These are phyloP conservation scores for Drosophila ustulata DNA, from an alignment of 2,888 invertebrate species.

Conservation along the genomic window DNA sequence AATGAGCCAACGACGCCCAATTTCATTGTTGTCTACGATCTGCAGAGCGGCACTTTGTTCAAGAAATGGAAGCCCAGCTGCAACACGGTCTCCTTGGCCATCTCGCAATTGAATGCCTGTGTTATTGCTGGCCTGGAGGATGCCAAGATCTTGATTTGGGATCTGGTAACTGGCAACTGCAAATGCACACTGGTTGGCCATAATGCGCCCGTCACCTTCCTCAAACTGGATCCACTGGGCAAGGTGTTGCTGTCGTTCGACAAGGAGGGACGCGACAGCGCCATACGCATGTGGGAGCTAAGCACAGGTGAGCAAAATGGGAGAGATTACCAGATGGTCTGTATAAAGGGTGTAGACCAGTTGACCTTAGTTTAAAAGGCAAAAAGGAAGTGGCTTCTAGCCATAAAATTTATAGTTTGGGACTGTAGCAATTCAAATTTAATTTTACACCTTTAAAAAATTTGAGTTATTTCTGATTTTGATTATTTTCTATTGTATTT, in stretches of 20 bases:
- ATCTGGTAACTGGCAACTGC: conserved; percentile 93
- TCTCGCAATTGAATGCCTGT: conserved; percentile 93
- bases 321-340: background rate
- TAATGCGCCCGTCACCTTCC: conserved; percentile 90
- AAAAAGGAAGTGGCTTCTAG: too few species aligned
- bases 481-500: too few species aligned
- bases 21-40: conserved; percentile 95
- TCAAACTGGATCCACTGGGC: conserved; percentile 91
- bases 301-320: conserved; percentile 87
- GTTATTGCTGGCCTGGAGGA: conserved; percentile 94
- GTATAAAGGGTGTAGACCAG: background rate
- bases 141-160: conserved; percentile 93
- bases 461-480: too few species aligned
- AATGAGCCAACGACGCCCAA: conserved; percentile 92
- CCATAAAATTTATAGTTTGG: too few species aligned
- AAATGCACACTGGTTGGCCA: conserved; percentile 92
- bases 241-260: conserved; percentile 91
- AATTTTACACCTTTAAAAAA: too few species aligned
- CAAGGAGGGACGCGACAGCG: conserved; percentile 89
- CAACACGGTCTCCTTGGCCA: conserved; percentile 93
- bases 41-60: conserved; percentile 95
- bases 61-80: conserved; percentile 96
- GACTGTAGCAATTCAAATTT: too few species aligned
- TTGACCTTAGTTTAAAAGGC: background rate
- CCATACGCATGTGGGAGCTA: conserved; percentile 93